Percentiles rank a stretch among this genome's conserved stretches.
Conservation (phyloP, 2,797 vertebrate genomes). For the Passerculus sandwichensis region DNA sequence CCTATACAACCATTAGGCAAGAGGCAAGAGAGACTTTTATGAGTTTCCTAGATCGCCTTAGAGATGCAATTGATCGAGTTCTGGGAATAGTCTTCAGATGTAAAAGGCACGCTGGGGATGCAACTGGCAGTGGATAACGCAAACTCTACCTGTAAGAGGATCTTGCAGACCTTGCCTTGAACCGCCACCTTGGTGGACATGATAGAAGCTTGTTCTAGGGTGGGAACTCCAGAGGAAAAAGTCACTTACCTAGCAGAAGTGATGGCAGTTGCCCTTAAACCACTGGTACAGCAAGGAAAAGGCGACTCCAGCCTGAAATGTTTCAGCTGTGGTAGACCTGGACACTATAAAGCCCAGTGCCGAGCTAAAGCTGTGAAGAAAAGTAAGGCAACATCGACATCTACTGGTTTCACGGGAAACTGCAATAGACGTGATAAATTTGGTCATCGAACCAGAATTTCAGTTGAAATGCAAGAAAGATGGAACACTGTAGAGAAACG, state of each 20-base stretch:
- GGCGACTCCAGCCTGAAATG: background rate
- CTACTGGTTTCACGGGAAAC: no score
- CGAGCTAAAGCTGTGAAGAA: background rate
- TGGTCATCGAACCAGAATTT: no score
- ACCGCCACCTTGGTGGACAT: background rate
- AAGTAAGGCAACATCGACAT: background rate
- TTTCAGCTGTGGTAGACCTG: background rate
- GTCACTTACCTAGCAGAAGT: background rate
- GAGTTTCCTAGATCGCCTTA: background rate
- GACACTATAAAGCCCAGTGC: background rate
- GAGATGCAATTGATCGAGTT: background rate
- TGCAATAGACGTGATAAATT: no score
- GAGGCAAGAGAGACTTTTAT: background rate
- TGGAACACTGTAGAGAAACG: no score
- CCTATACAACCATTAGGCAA: background rate
- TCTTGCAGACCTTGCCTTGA: background rate
- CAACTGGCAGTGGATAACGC: background rate
- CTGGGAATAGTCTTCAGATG: background rate
- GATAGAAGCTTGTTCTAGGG: background rate
- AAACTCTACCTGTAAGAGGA: background rate
- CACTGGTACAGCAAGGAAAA: background rate
- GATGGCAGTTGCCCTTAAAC: background rate
- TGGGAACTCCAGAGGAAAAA: background rate
- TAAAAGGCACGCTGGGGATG: background rate
- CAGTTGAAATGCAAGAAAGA: no score